These are phyloP conservation scores for Achatina immaculata DNA, from an alignment of 1,140 invertebrate genomes.

Conservation along the genomic window DNA sequence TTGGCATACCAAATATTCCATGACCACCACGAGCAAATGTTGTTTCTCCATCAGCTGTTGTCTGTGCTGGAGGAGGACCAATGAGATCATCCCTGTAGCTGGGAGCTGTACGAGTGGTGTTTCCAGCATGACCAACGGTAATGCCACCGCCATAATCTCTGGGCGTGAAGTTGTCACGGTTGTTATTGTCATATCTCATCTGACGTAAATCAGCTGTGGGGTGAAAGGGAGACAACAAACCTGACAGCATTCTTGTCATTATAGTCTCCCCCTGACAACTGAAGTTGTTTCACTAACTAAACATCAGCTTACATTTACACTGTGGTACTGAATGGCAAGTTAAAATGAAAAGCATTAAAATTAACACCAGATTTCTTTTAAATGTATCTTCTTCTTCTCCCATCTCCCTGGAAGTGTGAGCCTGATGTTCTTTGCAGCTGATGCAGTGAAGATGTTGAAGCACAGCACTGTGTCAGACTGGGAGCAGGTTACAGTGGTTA, in stretches of 20 bases:
- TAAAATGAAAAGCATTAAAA: too few relatives aligned
- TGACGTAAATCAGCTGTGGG: slow-evolving; percentile 59
- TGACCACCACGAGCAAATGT: slow-evolving; percentile 69
- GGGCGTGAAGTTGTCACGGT: slow-evolving; percentile 26
- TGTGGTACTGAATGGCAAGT: too few relatives aligned
- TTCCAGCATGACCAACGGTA: slow-evolving; percentile 41
- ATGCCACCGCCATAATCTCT: slow-evolving; percentile 36
- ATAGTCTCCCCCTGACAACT: background rate
- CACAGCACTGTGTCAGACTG: too few relatives aligned
- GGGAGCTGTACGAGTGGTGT: slow-evolving; percentile 17
- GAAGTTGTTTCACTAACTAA: too few relatives aligned
- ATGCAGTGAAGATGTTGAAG: too few relatives aligned
- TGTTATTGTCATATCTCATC: slow-evolving; percentile 43
- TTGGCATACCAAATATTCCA: slow-evolving; percentile 70
- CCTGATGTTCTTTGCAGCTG: too few relatives aligned
- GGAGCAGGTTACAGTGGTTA: too few relatives aligned
- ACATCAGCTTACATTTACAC: too few relatives aligned
- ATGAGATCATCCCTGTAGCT: slow-evolving; percentile 54
- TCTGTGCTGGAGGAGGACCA: slow-evolving; percentile 52
- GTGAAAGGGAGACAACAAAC: background rate
- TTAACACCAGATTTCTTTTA: too few relatives aligned
- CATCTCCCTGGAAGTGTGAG: too few relatives aligned
- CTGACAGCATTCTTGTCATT: background rate
- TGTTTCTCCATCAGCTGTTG: slow-evolving; percentile 55
- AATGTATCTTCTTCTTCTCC: too few relatives aligned